Base-by-base conservation (phyloP, 92 coral and sea anemone genomes). In the Siderastrea siderea region DNA sequence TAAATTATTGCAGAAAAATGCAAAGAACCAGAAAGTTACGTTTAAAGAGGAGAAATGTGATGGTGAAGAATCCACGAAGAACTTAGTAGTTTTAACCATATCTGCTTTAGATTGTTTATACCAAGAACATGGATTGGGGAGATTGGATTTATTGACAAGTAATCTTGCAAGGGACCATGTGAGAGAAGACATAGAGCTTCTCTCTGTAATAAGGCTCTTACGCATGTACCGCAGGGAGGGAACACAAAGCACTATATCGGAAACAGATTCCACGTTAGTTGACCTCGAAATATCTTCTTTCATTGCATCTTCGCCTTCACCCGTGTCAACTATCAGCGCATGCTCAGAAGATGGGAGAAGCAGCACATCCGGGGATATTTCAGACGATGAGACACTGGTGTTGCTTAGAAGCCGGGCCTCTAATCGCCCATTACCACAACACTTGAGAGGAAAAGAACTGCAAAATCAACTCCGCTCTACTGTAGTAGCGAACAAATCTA, bases 151-250 rank as follows among this genome's bases (percentile, higher is more conserved):
- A 1, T 64, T 84, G 73, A 64, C 73, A 4, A 38, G 46, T 7
- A 60, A 74, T 49, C 6, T 61, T 51, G 74, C 46, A 46, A 75
- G n/a, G 46, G 87, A 84, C 48, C 53, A 60, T 2, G 74, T 62
- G 5, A 15, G 65, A 7, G 79, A 72, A 51, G 87, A 84, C 14
- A 7, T 61, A 7, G 80, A 62, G 44, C 60, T 84, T 26, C 49
- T 84, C 16, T 61, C 62, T 3, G 1, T 84, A 7, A 84, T 84
- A 1, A 61, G 86, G 46, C 19, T 82, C 7, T n/a, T 61, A 38
- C n/a, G 4, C 9, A 14, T 76, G 44, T 10, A 7, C 26, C 49
- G 43, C 13, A 43, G 15, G 17, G 38, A 52, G 1, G 52, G 48
- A 9, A 11, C 47, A 3, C 50, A 83, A 1, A 11, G 2, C 11